These are phyloP conservation scores for Seira sanloemensis DNA, from an alignment of 2,888 invertebrate species.

Conservation along the genomic window DNA sequence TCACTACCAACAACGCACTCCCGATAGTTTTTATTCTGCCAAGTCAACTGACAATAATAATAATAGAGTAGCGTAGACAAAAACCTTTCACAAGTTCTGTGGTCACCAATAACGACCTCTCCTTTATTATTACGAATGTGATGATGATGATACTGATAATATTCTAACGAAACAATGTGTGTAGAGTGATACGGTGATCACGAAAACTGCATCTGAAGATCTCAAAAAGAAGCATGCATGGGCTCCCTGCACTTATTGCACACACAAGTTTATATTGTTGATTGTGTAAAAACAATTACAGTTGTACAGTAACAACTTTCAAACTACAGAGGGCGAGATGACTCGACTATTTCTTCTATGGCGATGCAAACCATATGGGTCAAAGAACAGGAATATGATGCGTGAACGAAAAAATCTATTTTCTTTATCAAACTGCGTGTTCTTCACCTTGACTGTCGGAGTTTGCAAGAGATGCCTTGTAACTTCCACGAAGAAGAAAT, in stretches of 20 bases:
- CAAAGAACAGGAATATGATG: slow-evolving; percentile 50
- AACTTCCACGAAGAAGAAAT: background rate
- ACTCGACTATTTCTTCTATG: slow-evolving; percentile 34
- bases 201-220: no score
- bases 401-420: slow-evolving; percentile 37
- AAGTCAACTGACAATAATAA: slow-evolving; percentile 31
- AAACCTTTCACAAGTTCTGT: slow-evolving; percentile 30
- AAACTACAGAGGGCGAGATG: slow-evolving; percentile 50
- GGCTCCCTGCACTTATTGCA: background rate
- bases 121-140: background rate
- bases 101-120: background rate
- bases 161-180: slow-evolving; percentile 18
- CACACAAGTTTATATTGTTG: slow-evolving; percentile 17
- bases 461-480: background rate
- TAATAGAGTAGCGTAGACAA: background rate
- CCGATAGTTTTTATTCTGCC: background rate
- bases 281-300: slow-evolving; percentile 29
- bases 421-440: slow-evolving; percentile 29
- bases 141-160: background rate
- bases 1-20: background rate
- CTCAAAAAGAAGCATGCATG: background rate
- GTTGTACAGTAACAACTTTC: slow-evolving; percentile 58
- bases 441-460: slow-evolving; percentile 8
- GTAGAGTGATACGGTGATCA: slow-evolving; percentile 14
- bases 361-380: slow-evolving; percentile 59